Conservation (phyloP, 2,797 vertebrate species). For the Syngnathus rostellatus region DNA sequence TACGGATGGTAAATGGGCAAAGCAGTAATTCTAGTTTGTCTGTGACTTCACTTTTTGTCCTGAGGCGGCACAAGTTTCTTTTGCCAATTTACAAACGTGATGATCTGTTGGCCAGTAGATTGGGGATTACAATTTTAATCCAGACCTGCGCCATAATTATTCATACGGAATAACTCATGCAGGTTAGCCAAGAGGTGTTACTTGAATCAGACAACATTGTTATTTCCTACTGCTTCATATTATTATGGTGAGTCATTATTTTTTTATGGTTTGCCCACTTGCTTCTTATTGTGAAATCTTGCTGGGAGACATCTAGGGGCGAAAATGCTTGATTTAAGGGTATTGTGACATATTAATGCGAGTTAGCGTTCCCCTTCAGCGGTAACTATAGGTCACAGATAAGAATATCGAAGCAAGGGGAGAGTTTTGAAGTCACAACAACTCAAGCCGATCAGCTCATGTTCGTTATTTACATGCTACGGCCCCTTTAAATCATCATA, state of each 20-base stretch:
- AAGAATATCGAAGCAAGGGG: not conserved
- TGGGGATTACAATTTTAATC: not conserved
- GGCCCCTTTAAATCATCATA: slow-evolving; percentile 49
- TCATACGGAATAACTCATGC: not conserved
- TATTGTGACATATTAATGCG: not conserved
- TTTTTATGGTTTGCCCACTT: not conserved
- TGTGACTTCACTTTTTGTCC: not conserved
- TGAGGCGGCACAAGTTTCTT: not conserved
- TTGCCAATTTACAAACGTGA: not conserved
- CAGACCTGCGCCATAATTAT: not conserved
- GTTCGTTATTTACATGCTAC: slow-evolving; percentile 34
- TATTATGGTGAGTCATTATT: not conserved
- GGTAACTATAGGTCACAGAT: slow-evolving; percentile 1
- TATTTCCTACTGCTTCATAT: not conserved
- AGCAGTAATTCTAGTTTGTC: not conserved
- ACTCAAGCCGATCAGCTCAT: not conserved
- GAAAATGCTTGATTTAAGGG: too few relatives aligned
- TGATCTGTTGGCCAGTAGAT: not conserved
- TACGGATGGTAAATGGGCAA: not conserved
- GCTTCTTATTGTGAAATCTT: not conserved
- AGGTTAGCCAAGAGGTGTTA: not conserved
- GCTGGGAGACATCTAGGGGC: not conserved
- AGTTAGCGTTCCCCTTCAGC: not conserved
- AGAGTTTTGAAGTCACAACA: not conserved
- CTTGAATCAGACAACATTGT: not conserved